Percentiles rank a stretch among this genome's conserved stretches.
Conservation (phyloP, 2,113 vertebrate genomes). For the Scalopus aquaticus region DNA sequence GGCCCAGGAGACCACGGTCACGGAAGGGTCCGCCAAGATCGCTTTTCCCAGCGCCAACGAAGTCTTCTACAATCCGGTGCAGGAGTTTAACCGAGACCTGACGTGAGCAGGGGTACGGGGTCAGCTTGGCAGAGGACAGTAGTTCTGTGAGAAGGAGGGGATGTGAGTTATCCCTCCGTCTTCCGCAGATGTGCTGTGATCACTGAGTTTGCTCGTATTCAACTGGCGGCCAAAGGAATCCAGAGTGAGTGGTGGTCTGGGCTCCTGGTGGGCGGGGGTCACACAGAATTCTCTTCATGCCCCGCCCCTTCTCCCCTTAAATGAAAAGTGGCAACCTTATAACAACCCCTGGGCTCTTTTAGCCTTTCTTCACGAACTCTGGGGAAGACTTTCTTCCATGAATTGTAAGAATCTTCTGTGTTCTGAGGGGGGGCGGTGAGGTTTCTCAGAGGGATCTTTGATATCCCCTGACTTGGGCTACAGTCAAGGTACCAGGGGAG, state of each 20-base stretch:
- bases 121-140: background rate
- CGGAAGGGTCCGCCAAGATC: slow-evolving; percentile 91
- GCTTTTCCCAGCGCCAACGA: slow-evolving; percentile 92
- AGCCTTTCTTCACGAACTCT: background rate
- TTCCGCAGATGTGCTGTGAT: slow-evolving; percentile 91
- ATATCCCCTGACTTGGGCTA: slow-evolving; percentile 2
- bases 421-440: background rate
- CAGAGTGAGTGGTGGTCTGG: slow-evolving; percentile 77
- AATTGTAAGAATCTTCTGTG: background rate
- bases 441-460: background rate
- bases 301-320: background rate
- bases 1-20: slow-evolving; percentile 85
- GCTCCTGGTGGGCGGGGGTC: background rate
- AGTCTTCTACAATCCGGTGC: slow-evolving; percentile 96
- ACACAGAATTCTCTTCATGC: background rate
- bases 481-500: slow-evolving; percentile 90
- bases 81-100: slow-evolving; percentile 95
- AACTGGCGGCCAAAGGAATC: slow-evolving; percentile 88
- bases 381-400: background rate
- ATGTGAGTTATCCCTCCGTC: background rate
- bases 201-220: slow-evolving; percentile 91
- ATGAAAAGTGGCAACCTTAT: background rate
- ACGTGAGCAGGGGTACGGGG: slow-evolving; percentile 87
- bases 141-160: background rate
- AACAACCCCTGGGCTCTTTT: background rate